Evolutionary conservation across 2,888 invertebrate genomes (phyloP).

Genomic region (Cosmorhoe ocellata): DNA sequence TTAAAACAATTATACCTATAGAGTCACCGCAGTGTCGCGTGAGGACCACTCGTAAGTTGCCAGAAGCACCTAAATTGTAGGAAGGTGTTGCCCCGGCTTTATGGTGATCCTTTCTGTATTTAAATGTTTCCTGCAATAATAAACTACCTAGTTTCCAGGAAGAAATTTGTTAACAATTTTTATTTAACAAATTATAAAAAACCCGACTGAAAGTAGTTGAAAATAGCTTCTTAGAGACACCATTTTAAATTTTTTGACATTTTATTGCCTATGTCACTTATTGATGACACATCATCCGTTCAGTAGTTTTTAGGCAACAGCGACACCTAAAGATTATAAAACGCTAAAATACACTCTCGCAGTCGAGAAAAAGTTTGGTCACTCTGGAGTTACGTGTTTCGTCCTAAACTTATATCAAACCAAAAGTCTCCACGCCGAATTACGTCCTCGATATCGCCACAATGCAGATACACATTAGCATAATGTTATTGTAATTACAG

Average conservation of each 20-base stretch:
- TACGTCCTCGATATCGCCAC: slow-evolving; percentile 19
- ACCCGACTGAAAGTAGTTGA: too few relatives aligned
- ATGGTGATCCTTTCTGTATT: slow-evolving; percentile 19
- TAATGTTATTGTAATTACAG: slow-evolving; percentile 61
- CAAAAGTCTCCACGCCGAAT: not conserved
- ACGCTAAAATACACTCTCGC: too few relatives aligned
- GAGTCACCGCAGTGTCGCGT: slow-evolving; percentile 6
- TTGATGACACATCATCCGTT: too few relatives aligned
- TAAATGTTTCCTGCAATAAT: slow-evolving; percentile 16
- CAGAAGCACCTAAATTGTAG: slow-evolving; percentile 9
- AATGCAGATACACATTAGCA: slow-evolving; percentile 49
- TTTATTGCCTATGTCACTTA: too few relatives aligned
- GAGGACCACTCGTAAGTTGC: slow-evolving; percentile 13
- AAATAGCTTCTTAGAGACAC: too few relatives aligned
- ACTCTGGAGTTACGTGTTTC: not conserved
- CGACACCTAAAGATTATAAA: too few relatives aligned
- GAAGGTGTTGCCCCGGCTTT: slow-evolving; percentile 13
- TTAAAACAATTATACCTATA: slow-evolving; percentile 25
- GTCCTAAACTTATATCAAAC: slow-evolving; percentile 1
- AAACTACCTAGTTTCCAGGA: slow-evolving; percentile 18
- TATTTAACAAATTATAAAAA: too few relatives aligned
- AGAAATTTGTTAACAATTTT: not conserved
- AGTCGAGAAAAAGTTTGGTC: too few relatives aligned
- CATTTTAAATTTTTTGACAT: too few relatives aligned
- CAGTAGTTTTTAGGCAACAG: too few relatives aligned